A percentile compares a stretch with the other conserved stretches of the same genome.
Conservation (phyloP, 2,888 invertebrate genomes). For the Lithophane semibrunnea region DNA sequence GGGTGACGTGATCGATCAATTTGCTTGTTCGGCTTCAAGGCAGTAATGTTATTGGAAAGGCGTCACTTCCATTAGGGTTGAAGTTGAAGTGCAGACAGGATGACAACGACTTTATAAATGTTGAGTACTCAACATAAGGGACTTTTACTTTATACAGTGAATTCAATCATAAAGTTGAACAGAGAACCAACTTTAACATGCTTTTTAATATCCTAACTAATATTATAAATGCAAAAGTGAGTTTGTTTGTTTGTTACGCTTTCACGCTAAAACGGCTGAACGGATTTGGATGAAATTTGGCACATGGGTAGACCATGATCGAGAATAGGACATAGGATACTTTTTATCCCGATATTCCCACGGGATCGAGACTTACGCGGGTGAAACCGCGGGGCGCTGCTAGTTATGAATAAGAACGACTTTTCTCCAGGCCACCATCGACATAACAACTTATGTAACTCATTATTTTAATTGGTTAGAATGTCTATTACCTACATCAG, state of each 20-base stretch:
- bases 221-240: too few species aligned
- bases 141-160: not conserved
- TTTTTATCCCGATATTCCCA: too few species aligned
- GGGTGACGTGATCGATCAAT: constrained; percentile 74
- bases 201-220: too few species aligned
- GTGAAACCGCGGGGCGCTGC: too few species aligned
- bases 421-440: too few species aligned
- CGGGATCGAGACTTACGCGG: too few species aligned
- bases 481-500: not conserved
- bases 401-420: not conserved
- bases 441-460: not conserved
- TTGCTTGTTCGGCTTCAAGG: constrained; percentile 52
- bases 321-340: too few species aligned
- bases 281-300: too few species aligned
- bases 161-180: not conserved
- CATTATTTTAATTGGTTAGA: not conserved
- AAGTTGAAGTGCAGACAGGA: constrained; percentile 15
- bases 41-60: constrained; percentile 46
- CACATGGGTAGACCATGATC: too few species aligned
- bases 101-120: constrained; percentile 13
- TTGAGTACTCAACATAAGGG: not conserved
- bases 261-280: too few species aligned
- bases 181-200: not conserved
- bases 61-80: constrained; percentile 38
- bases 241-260: too few species aligned